A percentile compares a stretch with the other conserved stretches of the same genome.
Evolutionary conservation across 2,797 vertebrate species (phyloP).

Genomic region (Trematomus bernacchii): DNA sequence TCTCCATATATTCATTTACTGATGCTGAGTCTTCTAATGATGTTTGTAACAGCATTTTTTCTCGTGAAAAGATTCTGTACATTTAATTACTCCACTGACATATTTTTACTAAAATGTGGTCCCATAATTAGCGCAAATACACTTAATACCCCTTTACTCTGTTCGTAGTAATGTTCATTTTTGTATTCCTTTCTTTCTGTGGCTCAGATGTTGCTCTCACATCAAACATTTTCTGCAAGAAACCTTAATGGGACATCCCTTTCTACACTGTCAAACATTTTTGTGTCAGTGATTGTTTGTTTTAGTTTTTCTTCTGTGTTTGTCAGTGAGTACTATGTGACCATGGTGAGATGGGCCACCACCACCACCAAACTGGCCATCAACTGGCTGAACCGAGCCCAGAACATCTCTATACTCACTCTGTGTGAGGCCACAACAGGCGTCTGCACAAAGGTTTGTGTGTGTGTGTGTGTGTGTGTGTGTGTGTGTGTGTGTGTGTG

Average conservation of each 20-base stretch:
- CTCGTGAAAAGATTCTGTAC: neutral
- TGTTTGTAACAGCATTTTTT: neutral
- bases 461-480: constrained; percentile 37
- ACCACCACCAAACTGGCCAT: constrained; percentile 96
- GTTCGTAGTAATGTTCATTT: constrained; percentile 23
- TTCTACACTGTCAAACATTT: constrained; percentile 14
- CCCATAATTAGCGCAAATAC: constrained; percentile 28
- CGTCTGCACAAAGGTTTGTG: constrained; percentile 93
- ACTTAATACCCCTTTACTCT: constrained; percentile 38
- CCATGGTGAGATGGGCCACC: constrained; percentile 99
- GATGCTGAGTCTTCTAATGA: neutral
- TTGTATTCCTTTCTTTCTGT: constrained; percentile 20
- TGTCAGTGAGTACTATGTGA: constrained; percentile 94
- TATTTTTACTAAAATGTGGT: constrained; percentile 24
- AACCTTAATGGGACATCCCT: constrained; percentile 25
- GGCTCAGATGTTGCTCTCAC: constrained; percentile 23
- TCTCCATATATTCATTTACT: neutral
- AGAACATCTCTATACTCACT: constrained; percentile 96
- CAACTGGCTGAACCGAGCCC: constrained; percentile 97
- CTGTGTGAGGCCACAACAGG: constrained; percentile 97
- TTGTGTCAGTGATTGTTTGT: neutral
- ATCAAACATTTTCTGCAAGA: constrained; percentile 21
- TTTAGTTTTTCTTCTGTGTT: constrained; percentile 13
- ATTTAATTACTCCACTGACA: neutral
- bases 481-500: neutral